A percentile compares a stretch with the other conserved stretches of the same genome.
phyloP scores from a whole-genome alignment of 2,888 invertebrate genomes.

The Drosophila flavopinicola region DNA sequence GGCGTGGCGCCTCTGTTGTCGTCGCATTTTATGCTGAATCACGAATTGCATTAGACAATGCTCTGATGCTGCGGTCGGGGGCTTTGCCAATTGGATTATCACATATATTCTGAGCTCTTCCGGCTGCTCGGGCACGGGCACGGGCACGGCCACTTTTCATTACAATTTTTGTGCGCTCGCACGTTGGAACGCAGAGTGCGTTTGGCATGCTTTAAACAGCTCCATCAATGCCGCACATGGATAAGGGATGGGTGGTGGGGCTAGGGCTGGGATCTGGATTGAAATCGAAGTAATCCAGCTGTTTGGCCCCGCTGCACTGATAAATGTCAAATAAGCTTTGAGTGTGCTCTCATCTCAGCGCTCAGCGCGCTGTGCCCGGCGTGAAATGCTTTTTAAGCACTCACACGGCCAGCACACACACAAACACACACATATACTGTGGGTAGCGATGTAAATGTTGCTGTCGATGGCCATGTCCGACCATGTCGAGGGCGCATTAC shows the following conservation, averaged over 20 bases:
- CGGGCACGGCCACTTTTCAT: slow-evolving; percentile 59
- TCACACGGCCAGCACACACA: slow-evolving; percentile 40
- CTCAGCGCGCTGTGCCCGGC: slow-evolving; percentile 35
- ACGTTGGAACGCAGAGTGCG: slow-evolving; percentile 46
- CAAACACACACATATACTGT: slow-evolving; percentile 1
- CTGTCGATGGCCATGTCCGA: slow-evolving; percentile 39
- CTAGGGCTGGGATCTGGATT: slow-evolving; percentile 7
- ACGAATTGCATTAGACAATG: slow-evolving; percentile 74
- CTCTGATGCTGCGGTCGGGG: slow-evolving; percentile 27
- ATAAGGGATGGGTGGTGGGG: not conserved
- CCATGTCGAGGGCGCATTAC: slow-evolving; percentile 65
- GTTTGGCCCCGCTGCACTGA: slow-evolving; percentile 54
- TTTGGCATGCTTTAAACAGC: slow-evolving; percentile 60
- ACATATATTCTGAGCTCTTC: slow-evolving; percentile 38
- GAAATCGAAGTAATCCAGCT: slow-evolving; percentile 58
- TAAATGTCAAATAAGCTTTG: slow-evolving; percentile 76
- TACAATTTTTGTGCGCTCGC: slow-evolving; percentile 64
- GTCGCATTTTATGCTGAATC: slow-evolving; percentile 73
- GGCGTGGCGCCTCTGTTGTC: slow-evolving; percentile 27
- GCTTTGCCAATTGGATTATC: slow-evolving; percentile 70
- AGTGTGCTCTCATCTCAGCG: slow-evolving; percentile 35
- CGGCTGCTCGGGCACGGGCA: not conserved
- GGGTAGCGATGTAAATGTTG: slow-evolving; percentile 51
- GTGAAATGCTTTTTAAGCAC: slow-evolving; percentile 75
- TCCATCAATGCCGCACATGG: slow-evolving; percentile 67